Evolutionary conservation across 53 echinoderm and acorn worm genomes (phyloP), one percentile per base, ranked within the genome.

Genomic region (Paracentrotus lividus): DNA sequence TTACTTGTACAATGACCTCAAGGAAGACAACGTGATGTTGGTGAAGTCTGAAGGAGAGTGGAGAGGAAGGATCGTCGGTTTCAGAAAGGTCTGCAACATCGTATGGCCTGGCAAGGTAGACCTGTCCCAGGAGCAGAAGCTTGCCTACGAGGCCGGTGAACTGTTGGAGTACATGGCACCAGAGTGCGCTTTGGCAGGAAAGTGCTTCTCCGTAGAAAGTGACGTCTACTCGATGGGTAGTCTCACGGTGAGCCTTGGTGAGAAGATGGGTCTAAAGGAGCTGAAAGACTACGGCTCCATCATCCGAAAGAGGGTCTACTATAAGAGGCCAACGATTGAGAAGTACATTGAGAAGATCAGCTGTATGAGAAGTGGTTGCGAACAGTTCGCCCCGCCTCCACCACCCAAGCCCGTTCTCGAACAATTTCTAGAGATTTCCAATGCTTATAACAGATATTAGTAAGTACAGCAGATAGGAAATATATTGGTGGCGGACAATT

Each of bases 1-100:
- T 3, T 90, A 31, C 90, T 66, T 90, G 42, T 90, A 51, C 34
- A 90, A 90, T 57, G 72, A 90, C 23, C 72, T 90, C 68, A 90
- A 72, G 51, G 90, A 72, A 52, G 90, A 90, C 75, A 72, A 90
- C 51, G 72, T 90, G 68, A 34, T 90, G 2, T 6, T 90, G 51
- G 90, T 90, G 49, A 44, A 75, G 90, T 45, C 49, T 12, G 53
- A 31, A 16, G 90, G 52, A 44, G 72, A 69, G 24, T 90, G 90
- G 90, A 49, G 90, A 27, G 90, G n/a, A n/a, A 90, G 72, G 72
- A 67, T 90, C 90, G 51, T 90, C 33, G 90, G 72, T 33, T 90
- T 69, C 21, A 75, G 90, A 31, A 72, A 75, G 90, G 27, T 75
- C 18, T 29, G 90, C 23, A 36, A 49, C 23, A 72, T 72, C 31